phyloP scores from a whole-genome alignment of 2,888 invertebrate genomes.

The Brassicogethes aeneus region DNA sequence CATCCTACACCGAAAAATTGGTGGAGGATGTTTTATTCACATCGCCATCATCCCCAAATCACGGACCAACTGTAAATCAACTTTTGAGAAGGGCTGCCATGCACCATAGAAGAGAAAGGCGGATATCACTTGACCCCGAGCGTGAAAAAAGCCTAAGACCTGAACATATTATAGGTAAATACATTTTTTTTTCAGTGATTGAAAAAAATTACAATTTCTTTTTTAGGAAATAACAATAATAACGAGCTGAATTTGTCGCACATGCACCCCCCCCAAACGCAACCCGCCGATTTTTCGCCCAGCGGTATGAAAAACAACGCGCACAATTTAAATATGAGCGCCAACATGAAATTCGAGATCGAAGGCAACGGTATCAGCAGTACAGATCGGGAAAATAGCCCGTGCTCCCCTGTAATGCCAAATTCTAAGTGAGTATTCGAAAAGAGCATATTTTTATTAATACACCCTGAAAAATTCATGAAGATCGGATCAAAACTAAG shows the following conservation, averaged over 20 bases:
- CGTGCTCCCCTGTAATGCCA: conserved; percentile 47
- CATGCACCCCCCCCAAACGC: conserved; percentile 41
- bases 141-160: conserved; percentile 47
- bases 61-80: conserved; percentile 53
- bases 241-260: conserved; percentile 31
- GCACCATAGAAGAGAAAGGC: conserved; percentile 45
- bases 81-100: conserved; percentile 49
- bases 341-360: conserved; percentile 37
- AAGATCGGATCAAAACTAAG: no score
- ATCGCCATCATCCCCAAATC: conserved; percentile 45
- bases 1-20: conserved; percentile 41
- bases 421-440: conserved; percentile 29
- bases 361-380: conserved; percentile 41
- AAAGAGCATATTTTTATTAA: no score
- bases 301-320: conserved; percentile 50
- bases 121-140: conserved; percentile 56
- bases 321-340: conserved; percentile 29
- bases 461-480: no score
- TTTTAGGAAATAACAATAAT: conserved; percentile 35
- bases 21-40: conserved; percentile 50
- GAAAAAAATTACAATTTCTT: background rate
- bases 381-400: conserved; percentile 45
- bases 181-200: background rate
- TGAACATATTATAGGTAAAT: conserved; percentile 28
- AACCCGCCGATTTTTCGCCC: conserved; percentile 50